Conservation (phyloP, 2,797 vertebrate species). For the Alosa sapidissima region DNA sequence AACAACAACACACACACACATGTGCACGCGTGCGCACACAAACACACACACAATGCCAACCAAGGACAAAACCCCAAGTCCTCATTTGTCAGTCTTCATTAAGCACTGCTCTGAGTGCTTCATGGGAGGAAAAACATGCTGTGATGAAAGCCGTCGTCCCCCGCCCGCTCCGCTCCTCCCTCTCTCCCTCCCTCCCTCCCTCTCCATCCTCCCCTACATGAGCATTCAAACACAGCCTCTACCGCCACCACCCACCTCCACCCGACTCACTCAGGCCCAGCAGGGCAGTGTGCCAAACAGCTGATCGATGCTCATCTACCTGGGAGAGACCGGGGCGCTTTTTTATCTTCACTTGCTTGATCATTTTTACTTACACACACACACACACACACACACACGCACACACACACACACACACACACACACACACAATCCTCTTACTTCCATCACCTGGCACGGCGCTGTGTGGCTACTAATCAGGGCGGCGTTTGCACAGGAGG, state of each 20-base stretch:
- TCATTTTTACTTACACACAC: neutral
- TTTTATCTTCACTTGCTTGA: neutral
- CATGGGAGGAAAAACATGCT: constrained; percentile 16
- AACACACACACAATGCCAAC: neutral
- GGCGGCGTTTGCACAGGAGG: neutral
- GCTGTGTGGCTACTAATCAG: neutral
- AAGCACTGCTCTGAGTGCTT: constrained; percentile 12
- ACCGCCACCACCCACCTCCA: neutral
- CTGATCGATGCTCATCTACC: constrained; percentile 24
- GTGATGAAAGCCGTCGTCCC: constrained; percentile 14
- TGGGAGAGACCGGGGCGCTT: neutral
- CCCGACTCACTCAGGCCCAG: neutral
- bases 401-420: neutral
- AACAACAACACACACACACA: neutral
- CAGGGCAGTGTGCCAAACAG: constrained; percentile 8
- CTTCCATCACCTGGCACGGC: neutral
- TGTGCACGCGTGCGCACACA: neutral
- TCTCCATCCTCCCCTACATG: neutral
- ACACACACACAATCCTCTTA: neutral
- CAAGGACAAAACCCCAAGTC: constrained; percentile 9
- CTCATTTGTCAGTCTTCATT: constrained; percentile 27
- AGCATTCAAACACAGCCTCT: neutral
- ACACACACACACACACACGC: neutral
- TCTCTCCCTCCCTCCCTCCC: neutral
- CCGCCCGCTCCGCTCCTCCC: neutral